Evolutionary conservation across 2,888 invertebrate genomes (phyloP), one percentile per base, ranked within the genome.

Genomic region (Melinaea marsaeus): DNA sequence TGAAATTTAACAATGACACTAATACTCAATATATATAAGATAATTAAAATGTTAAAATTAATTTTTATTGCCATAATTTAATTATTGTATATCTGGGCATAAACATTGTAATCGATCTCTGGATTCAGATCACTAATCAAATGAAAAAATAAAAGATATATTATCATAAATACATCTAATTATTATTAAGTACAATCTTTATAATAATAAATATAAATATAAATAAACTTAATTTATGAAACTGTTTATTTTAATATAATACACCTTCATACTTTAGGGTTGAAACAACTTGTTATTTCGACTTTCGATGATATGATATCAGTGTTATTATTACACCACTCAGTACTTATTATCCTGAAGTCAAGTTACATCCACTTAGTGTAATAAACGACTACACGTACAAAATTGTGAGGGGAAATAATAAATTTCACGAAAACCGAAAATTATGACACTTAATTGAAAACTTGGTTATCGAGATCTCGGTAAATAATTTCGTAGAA

Each of bases 401-500:
- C 83, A 75, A 83, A 85, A 85, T 84, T 83, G 80, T 83, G 73
- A 78, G 76, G 74, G 72, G 78, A 82, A 83, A 84, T 85, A 84
- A 88, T 87, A 88, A 86, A 86, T 86, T 86, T 84, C 81, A 75
- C 71, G 78, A 79, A 83, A 81, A 80, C 80, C 76, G 32, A 51
- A 51, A 32, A 86, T 88, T 88, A 89, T 87, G 83, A 86, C 88
- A 86, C 86, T 80, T 88, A 88, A 90, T 90, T 90, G 89, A 90
- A 88, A 87, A 83, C 79, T 86, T 83, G 79, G 82, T 81, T 86
- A 88, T 89, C 86, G 82, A 75, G 80, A 85, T 83, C 76, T 77
- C 76, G 78, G 77, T 84, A 86, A 88, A 79, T 84, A 80, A 77
- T 81, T 90, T 88, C 86, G 87, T 88, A 87, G 88, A 88, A 88